Evolutionary conservation across 1,140 invertebrate species (phyloP).

Genomic region (Aphelinus certus): DNA sequence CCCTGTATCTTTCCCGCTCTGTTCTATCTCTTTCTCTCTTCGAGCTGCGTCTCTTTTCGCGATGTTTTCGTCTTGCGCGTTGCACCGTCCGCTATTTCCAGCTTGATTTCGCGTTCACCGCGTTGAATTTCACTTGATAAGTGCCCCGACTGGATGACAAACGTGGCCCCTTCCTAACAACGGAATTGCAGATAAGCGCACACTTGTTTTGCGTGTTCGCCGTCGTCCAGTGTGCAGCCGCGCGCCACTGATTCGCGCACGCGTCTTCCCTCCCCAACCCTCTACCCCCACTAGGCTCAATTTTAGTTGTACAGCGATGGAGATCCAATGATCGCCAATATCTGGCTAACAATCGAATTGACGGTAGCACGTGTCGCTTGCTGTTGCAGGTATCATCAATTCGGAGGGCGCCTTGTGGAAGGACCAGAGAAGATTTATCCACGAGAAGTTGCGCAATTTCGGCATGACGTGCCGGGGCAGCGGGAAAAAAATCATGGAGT

Average conservation of each 20-base stretch:
- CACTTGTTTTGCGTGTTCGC: no score
- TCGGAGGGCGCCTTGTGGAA: constrained; percentile 92
- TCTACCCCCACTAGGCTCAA: no score
- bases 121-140: neutral
- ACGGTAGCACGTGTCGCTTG: no score
- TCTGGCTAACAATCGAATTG: no score
- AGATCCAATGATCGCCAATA: no score
- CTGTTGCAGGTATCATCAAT: constrained; percentile 83
- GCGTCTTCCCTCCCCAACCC: no score
- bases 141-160: no score
- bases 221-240: no score
- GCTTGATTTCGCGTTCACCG: neutral
- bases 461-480: constrained; percentile 87
- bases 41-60: neutral
- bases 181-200: no score
- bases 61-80: neutral
- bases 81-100: neutral
- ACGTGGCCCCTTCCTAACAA: no score
- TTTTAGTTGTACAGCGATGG: no score
- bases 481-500: constrained; percentile 84
- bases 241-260: no score
- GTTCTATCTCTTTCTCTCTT: neutral
- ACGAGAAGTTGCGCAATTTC: constrained; percentile 87
- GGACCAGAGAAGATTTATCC: constrained; percentile 89
- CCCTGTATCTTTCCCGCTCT: neutral